These are phyloP conservation scores for Pseudobourletiella spinata DNA, from an alignment of 1,140 invertebrate species.

Conservation along the genomic window DNA sequence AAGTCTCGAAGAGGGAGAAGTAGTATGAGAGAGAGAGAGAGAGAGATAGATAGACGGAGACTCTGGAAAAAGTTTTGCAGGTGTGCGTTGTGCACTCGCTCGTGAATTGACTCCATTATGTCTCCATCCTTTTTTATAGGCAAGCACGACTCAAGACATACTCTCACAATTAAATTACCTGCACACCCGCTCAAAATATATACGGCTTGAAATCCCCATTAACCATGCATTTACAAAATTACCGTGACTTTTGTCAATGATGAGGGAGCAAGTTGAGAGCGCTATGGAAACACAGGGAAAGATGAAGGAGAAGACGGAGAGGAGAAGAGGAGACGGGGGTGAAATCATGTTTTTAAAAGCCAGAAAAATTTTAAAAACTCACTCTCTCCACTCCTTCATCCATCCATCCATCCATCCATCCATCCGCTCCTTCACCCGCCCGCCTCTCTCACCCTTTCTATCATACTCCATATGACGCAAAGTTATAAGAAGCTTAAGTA, in stretches of 20 bases:
- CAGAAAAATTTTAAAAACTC: conserved; percentile 5
- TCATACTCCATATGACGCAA: too few species aligned
- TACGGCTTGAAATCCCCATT: conserved; percentile 13
- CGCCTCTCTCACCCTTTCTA: too few species aligned
- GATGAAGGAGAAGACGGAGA: background rate
- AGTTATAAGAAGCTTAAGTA: background rate
- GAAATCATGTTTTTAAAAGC: too few species aligned
- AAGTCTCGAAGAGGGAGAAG: background rate
- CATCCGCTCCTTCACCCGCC: too few species aligned
- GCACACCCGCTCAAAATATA: conserved; percentile 7
- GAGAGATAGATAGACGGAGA: too few species aligned
- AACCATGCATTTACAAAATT: conserved; percentile 14
- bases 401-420: too few species aligned
- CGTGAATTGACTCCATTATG: conserved; percentile 16
- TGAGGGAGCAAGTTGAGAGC: background rate
- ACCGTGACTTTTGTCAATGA: too few species aligned
- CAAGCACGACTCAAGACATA: conserved; percentile 11
- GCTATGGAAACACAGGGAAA: background rate
- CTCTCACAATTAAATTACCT: conserved; percentile 14
- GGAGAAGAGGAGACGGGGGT: background rate
- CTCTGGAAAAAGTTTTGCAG: conserved; percentile 11
- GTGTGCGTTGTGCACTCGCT: conserved; percentile 12
- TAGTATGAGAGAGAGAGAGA: too few species aligned
- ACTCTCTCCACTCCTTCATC: background rate
- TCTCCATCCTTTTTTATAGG: conserved; percentile 14